Percentiles rank a stretch among this genome's conserved stretches.
Evolutionary conservation across 2,797 vertebrate genomes (phyloP).

Genomic region (Anabas testudineus): DNA sequence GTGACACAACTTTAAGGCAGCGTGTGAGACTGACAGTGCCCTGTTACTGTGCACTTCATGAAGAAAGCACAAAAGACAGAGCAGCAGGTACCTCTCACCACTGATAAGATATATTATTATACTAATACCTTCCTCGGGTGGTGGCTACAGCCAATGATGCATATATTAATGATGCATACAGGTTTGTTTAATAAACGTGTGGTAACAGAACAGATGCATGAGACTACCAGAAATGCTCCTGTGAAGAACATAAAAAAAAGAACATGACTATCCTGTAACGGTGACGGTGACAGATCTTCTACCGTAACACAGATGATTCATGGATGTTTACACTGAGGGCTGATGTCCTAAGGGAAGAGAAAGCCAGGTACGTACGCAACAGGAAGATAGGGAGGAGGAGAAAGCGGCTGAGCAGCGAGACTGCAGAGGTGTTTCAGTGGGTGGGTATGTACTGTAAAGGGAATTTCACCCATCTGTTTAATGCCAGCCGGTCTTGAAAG

Average conservation of each 20-base stretch:
- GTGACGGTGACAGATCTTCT: slow-evolving; percentile 5
- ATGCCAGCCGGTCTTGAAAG: slow-evolving; percentile 30
- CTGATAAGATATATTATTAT: neutral
- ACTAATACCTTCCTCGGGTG: neutral
- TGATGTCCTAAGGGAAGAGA: slow-evolving; percentile 29
- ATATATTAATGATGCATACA: neutral
- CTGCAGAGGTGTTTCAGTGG: neutral
- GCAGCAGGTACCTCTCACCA: neutral
- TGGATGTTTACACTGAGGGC: slow-evolving; percentile 41
- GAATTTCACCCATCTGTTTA: slow-evolving; percentile 34
- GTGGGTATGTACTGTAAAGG: slow-evolving; percentile 2
- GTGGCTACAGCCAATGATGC: neutral
- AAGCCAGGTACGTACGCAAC: slow-evolving; percentile 23
- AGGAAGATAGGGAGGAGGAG: slow-evolving; percentile 12
- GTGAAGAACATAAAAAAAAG: slow-evolving; percentile 7
- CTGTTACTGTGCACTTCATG: slow-evolving; percentile 19
- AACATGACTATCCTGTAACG: neutral
- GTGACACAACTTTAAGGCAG: slow-evolving; percentile 32
- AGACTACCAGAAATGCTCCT: neutral
- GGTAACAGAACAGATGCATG: slow-evolving; percentile 3
- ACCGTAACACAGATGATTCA: slow-evolving; percentile 59
- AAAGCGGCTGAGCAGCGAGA: slow-evolving; percentile 59
- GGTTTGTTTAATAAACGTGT: slow-evolving; percentile 2
- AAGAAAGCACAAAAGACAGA: slow-evolving; percentile 3
- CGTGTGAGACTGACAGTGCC: slow-evolving; percentile 37